Conservation (phyloP, 2,113 vertebrate genomes). For the Mionectes macconnelli region DNA sequence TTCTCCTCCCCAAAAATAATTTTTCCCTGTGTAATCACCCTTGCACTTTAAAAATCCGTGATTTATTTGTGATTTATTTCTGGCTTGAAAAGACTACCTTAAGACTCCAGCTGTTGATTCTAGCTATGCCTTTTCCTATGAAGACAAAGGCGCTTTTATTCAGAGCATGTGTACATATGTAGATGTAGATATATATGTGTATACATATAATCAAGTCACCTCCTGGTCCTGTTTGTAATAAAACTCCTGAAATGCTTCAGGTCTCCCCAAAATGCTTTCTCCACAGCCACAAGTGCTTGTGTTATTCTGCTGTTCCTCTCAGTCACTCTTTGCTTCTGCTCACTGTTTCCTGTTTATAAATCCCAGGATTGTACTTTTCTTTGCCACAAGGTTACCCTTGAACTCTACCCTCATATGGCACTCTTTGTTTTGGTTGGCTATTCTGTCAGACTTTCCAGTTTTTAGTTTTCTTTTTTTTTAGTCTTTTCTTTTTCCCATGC, state of each 20-base stretch:
- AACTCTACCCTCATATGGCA: neutral
- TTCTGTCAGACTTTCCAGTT: neutral
- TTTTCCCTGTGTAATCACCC: neutral
- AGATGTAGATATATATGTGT: neutral
- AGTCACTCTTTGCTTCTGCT: neutral
- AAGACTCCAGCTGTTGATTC: neutral
- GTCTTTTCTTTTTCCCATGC: fast-evolving
- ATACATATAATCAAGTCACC: neutral
- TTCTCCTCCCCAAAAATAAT: neutral
- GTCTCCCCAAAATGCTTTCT: neutral
- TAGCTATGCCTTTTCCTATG: neutral
- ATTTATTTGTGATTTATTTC: neutral
- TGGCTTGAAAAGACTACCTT: neutral
- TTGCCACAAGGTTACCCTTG: neutral
- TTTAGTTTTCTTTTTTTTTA: neutral
- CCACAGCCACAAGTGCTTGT: fast-evolving
- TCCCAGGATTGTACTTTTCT: neutral
- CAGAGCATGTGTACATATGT: neutral
- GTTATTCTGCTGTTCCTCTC: neutral
- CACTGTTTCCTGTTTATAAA: slow-evolving; percentile 17
- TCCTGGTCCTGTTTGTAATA: neutral
- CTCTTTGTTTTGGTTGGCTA: neutral
- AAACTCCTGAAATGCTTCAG: neutral
- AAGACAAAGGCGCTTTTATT: neutral
- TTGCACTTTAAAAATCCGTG: neutral